Percentiles rank a stretch among this genome's conserved stretches.
phyloP scores from a whole-genome alignment of 2,113 vertebrate genomes.

The Limanda limanda region DNA sequence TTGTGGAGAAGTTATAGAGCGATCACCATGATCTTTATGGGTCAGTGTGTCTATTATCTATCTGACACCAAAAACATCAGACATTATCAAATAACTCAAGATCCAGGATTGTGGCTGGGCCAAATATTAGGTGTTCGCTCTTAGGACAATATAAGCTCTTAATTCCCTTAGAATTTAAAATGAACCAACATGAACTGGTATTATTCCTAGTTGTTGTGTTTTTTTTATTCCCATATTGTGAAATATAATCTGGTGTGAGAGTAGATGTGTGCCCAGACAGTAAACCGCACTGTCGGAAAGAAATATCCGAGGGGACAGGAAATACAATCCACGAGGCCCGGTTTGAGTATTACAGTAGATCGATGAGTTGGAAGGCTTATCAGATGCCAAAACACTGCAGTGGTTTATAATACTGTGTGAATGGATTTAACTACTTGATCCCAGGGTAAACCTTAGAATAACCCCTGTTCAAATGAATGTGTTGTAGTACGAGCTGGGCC shows the following conservation, averaged over 20 bases:
- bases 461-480: neutral
- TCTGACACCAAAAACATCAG: neutral
- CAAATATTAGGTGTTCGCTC: neutral
- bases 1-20: neutral
- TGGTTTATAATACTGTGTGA: neutral
- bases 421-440: neutral
- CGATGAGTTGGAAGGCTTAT: neutral
- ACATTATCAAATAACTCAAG: neutral
- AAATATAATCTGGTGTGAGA: neutral
- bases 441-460: constrained; percentile 3
- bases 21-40: neutral
- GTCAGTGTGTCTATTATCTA: no score
- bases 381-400: constrained; percentile 11
- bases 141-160: neutral
- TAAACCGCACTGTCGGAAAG: constrained; percentile 4
- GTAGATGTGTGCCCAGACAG: neutral
- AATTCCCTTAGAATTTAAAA: neutral
- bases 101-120: neutral
- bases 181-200: neutral
- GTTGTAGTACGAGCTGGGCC: no score
- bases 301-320: neutral
- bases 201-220: neutral
- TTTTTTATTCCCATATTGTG: neutral
- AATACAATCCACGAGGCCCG: neutral
- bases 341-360: neutral